Conservation (phyloP, 2,113 vertebrate species). For the Xerus inauris region DNA sequence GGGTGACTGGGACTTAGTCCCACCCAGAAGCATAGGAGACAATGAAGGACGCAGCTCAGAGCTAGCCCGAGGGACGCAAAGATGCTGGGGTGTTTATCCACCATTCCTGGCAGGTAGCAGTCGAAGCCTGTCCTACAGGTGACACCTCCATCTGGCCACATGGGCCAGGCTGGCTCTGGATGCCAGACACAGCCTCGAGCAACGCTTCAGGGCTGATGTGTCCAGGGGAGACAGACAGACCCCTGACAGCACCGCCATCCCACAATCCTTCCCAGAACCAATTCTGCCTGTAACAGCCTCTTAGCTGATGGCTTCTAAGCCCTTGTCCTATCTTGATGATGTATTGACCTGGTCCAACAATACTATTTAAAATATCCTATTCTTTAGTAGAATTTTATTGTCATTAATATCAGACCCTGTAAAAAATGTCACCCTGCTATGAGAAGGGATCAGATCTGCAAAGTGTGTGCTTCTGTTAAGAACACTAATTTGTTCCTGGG, state of each 20-base stretch:
- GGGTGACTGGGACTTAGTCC: neutral
- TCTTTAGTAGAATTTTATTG: neutral
- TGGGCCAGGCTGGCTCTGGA: neutral
- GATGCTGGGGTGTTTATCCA: neutral
- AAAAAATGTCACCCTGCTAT: neutral
- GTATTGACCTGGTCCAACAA: neutral
- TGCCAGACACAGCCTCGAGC: neutral
- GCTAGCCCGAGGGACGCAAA: neutral
- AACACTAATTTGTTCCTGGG: accelerated
- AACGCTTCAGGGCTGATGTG: neutral
- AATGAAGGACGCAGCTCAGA: neutral
- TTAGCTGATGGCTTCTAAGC: neutral
- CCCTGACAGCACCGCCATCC: neutral
- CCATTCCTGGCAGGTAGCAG: neutral
- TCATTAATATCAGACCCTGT: neutral
- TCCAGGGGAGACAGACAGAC: accelerated
- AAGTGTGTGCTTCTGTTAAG: neutral
- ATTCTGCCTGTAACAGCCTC: neutral
- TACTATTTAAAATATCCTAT: neutral
- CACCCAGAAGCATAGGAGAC: neutral
- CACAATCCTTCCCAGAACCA: neutral
- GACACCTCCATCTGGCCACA: neutral
- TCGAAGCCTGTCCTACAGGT: neutral
- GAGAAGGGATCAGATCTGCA: neutral
- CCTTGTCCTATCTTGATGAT: neutral